A percentile compares a stretch with the other conserved stretches of the same genome.
Evolutionary conservation across 2,797 vertebrate genomes (phyloP).

Genomic region (Paramormyrops hopkinsi): DNA sequence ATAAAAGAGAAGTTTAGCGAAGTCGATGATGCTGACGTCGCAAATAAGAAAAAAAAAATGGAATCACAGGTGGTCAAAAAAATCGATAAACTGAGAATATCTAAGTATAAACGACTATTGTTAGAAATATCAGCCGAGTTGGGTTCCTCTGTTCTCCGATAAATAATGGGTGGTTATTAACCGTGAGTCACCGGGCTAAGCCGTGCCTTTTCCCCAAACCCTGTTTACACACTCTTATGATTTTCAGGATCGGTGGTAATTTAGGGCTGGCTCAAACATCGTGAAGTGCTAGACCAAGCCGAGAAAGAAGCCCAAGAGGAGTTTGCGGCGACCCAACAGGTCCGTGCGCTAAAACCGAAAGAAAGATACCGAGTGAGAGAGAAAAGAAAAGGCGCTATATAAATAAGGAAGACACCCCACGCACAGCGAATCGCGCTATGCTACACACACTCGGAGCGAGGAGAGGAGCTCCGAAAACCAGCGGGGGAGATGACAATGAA

Average conservation of each 20-base stretch:
- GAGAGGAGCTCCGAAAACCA: constrained; percentile 3
- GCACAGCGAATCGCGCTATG: constrained; percentile 26
- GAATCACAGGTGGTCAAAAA: background rate
- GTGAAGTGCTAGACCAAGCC: constrained; percentile 19
- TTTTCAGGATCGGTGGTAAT: constrained; percentile 8
- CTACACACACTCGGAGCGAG: background rate
- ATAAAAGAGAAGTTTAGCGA: background rate
- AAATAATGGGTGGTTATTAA: constrained; percentile 16
- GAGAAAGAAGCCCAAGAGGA: constrained; percentile 36
- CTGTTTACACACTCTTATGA: constrained; percentile 15
- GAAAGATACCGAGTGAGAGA: constrained; percentile 36
- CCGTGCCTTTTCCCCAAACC: constrained; percentile 15
- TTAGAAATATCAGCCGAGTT: background rate
- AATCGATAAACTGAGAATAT: background rate
- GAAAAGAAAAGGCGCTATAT: constrained; percentile 34
- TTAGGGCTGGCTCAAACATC: background rate
- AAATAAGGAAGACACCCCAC: constrained; percentile 53
- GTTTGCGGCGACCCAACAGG: background rate
- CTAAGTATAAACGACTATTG: background rate
- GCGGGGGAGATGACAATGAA: background rate
- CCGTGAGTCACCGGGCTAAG: constrained; percentile 13
- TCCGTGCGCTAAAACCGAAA: constrained; percentile 18
- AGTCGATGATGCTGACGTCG: background rate
- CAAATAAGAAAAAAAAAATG: background rate
- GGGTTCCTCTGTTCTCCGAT: constrained; percentile 1